Percentiles rank a stretch among this genome's conserved stretches.
Conservation (phyloP, 1,140 invertebrate genomes). For the Cecropterus lyciades region DNA sequence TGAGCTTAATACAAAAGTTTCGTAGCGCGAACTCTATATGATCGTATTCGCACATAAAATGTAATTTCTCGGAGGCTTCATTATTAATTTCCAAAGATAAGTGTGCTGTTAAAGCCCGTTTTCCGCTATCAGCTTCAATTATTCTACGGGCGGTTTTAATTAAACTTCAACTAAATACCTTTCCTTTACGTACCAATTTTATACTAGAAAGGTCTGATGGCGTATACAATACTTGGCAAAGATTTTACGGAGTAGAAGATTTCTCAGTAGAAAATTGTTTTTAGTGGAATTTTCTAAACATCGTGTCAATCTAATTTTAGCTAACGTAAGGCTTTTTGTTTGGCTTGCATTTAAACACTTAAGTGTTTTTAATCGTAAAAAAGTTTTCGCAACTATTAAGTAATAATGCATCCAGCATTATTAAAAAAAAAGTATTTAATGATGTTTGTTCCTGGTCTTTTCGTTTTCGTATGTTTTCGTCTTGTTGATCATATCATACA, state of each 20-base stretch:
- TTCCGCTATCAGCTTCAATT: neutral
- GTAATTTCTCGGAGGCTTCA: neutral
- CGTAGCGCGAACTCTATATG: constrained; percentile 2
- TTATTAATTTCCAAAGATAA: constrained; percentile 12
- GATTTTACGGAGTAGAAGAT: neutral
- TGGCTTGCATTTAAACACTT: too few relatives aligned
- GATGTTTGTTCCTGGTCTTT: too few relatives aligned
- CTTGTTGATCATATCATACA: too few relatives aligned
- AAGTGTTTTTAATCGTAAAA: too few relatives aligned
- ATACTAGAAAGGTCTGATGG: neutral
- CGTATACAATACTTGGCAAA: neutral
- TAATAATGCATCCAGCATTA: too few relatives aligned
- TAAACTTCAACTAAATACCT: neutral
- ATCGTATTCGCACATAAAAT: constrained; percentile 8
- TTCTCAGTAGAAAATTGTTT: neutral
- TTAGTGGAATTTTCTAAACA: too few relatives aligned
- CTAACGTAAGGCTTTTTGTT: too few relatives aligned
- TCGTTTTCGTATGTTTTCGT: too few relatives aligned
- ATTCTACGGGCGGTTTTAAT: neutral
- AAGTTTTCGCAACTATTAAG: too few relatives aligned
- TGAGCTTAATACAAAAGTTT: constrained; percentile 10
- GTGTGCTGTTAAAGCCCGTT: constrained; percentile 6
- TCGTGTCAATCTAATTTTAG: too few relatives aligned
- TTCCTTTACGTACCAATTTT: neutral
- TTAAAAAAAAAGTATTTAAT: too few relatives aligned